Conservation (phyloP, 2,113 vertebrate genomes). For the Dermatemys mawii region DNA sequence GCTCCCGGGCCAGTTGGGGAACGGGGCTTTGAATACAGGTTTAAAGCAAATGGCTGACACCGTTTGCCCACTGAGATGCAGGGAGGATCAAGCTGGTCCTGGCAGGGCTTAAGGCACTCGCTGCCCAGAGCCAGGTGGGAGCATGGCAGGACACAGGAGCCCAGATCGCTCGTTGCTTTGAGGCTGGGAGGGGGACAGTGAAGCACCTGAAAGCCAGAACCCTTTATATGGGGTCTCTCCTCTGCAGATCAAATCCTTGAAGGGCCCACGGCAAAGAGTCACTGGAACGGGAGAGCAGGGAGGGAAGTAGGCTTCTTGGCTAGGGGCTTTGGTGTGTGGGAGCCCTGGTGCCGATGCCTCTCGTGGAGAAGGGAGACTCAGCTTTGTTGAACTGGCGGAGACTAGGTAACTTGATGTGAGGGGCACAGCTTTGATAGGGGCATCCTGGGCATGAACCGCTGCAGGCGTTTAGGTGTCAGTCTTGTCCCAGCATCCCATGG, state of each 20-base stretch:
- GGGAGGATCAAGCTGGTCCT: background rate
- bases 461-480: too few relatives aligned
- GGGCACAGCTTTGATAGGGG: too few relatives aligned
- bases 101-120: background rate
- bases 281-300: background rate
- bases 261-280: background rate
- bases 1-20: too few relatives aligned
- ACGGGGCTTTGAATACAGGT: background rate
- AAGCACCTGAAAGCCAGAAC: background rate
- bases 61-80: background rate
- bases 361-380: background rate
- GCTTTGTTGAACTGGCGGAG: background rate
- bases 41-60: background rate
- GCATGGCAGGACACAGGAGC: background rate
- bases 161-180: background rate
- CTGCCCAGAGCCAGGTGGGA: background rate
- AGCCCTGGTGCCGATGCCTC: background rate
- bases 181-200: background rate
- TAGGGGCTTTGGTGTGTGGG: too few relatives aligned
- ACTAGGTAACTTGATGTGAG: too few relatives aligned
- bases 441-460: too few relatives aligned
- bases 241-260: background rate
- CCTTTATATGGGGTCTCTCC: background rate
- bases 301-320: background rate
- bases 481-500: background rate